A percentile compares a stretch with the other conserved stretches of the same genome.
Evolutionary conservation across 2,113 vertebrate species (phyloP).

Genomic region (Struthio camelus): DNA sequence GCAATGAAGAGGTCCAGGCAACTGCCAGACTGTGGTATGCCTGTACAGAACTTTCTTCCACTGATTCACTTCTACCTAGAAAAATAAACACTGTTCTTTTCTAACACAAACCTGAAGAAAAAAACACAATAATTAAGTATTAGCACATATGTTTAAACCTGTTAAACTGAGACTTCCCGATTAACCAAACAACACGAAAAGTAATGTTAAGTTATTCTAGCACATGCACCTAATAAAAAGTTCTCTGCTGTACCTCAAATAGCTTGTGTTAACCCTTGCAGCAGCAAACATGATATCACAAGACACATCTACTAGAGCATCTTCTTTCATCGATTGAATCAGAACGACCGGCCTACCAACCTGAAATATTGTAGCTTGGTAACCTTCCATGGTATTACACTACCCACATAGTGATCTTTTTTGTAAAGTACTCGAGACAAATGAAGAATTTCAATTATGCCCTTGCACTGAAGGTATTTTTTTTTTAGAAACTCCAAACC

Average conservation of each 20-base stretch:
- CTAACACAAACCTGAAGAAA: neutral
- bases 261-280: rapidly evolving
- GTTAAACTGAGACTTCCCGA: neutral
- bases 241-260: neutral
- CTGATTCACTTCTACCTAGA: neutral
- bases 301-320: neutral
- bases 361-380: rapidly evolving
- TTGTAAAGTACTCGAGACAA: neutral
- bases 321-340: neutral
- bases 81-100: neutral
- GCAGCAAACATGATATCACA: neutral
- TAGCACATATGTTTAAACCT: neutral
- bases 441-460: neutral
- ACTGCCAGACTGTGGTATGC: neutral
- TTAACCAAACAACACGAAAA: neutral
- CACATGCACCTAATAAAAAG: neutral
- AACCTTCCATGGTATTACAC: neutral
- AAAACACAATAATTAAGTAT: neutral
- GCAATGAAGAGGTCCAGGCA: neutral
- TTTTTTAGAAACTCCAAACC: neutral
- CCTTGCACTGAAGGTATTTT: neutral
- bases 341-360: rapidly evolving
- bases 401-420: rapidly evolving
- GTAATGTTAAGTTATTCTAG: neutral
- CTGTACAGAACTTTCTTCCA: neutral